These are phyloP conservation scores for Epizoanthus illoricatus DNA, from an alignment of 92 coral and sea anemone genomes.

Conservation along the genomic window DNA sequence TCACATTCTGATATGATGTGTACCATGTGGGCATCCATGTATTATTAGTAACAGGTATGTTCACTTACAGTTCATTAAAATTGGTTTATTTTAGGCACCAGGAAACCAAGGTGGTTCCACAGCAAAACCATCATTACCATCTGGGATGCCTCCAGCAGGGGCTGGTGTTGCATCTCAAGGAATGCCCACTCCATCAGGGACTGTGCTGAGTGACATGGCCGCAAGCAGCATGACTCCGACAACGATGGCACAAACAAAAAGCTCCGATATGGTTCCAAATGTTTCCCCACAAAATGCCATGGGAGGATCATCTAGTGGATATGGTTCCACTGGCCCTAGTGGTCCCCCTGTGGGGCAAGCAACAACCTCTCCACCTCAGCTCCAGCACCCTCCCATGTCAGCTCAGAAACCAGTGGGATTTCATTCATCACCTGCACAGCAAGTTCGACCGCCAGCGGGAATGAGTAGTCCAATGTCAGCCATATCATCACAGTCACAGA, in stretches of 20 bases:
- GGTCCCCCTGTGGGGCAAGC: slow-evolving; percentile 61
- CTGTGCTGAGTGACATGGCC: slow-evolving; percentile 15
- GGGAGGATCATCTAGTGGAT: slow-evolving; percentile 54
- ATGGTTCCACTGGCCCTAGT: slow-evolving; percentile 53
- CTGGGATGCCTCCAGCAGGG: slow-evolving; percentile 64
- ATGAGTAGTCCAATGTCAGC: slow-evolving; percentile 62
- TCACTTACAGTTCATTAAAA: no score
- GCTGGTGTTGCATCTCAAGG: slow-evolving; percentile 62
- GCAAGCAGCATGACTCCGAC: slow-evolving; percentile 28
- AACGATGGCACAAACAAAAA: slow-evolving; percentile 37
- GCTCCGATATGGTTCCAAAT: slow-evolving; percentile 55
- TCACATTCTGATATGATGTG: no score
- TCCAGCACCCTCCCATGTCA: slow-evolving; percentile 81
- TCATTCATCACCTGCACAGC: slow-evolving; percentile 64
- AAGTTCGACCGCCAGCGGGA: slow-evolving; percentile 54
- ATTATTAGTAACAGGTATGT: no score
- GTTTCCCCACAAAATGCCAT: slow-evolving; percentile 47
- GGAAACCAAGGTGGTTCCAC: slow-evolving; percentile 50
- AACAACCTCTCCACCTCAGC: slow-evolving; percentile 75
- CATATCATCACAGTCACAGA: slow-evolving; percentile 65
- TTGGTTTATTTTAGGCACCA: slow-evolving; percentile 45
- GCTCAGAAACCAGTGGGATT: slow-evolving; percentile 63
- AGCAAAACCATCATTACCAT: slow-evolving; percentile 52
- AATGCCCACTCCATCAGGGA: slow-evolving; percentile 40
- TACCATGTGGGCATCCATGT: no score